These are phyloP conservation scores for Athalia circularis DNA, from an alignment of 2,888 invertebrate species.

Conservation along the genomic window DNA sequence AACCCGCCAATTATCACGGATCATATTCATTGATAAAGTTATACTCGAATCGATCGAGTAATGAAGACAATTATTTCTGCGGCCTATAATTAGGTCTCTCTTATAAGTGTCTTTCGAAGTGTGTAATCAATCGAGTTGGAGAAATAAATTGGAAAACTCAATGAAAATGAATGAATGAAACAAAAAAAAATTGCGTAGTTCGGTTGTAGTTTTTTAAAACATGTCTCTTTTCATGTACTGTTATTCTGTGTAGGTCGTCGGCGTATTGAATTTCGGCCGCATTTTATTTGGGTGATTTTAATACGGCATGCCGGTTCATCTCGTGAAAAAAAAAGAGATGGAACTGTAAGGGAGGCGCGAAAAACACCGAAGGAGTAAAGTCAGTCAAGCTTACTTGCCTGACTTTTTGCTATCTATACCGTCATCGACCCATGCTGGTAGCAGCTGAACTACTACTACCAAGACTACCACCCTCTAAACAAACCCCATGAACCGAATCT, in stretches of 20 bases:
- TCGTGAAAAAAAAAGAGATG: slow-evolving; percentile 3
- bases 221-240: slow-evolving; percentile 8
- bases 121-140: background rate
- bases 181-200: background rate
- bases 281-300: slow-evolving; percentile 1
- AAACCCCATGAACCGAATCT: slow-evolving; percentile 30
- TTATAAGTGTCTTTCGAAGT: too few species aligned
- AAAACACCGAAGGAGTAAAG: background rate
- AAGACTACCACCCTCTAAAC: slow-evolving; percentile 31
- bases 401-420: slow-evolving; percentile 33
- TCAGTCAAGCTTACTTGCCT: slow-evolving; percentile 29
- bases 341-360: background rate
- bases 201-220: background rate
- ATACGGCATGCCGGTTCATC: slow-evolving; percentile 10
- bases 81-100: too few species aligned
- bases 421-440: slow-evolving; percentile 31
- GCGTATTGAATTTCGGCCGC: too few species aligned
- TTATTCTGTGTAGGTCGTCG: background rate
- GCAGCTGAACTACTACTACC: background rate
- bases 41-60: too few species aligned
- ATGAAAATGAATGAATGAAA: too few species aligned
- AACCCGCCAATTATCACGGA: too few species aligned
- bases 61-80: too few species aligned
- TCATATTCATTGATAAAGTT: too few species aligned
- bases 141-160: background rate